Evolutionary conservation across 2,888 invertebrate genomes (phyloP), one percentile per base, ranked within the genome.

Genomic region (Microplitis deprimator): DNA sequence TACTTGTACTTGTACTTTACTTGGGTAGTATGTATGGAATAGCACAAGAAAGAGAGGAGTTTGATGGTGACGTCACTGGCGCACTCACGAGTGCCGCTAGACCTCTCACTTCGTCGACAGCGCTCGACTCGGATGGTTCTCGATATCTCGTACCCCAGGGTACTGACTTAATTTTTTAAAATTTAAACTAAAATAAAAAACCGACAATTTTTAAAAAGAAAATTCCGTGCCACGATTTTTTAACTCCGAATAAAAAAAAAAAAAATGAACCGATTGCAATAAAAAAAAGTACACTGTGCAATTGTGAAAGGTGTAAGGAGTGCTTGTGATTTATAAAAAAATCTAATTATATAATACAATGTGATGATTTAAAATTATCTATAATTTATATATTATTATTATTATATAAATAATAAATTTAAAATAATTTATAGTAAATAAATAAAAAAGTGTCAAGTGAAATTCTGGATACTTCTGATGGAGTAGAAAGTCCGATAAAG

Each of bases 101-200:
- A 81, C 87, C 88, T 87, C 88, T 87, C 87, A 88, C 88, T 88
- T 85, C 82, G 86, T 83, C 85, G 86, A 81, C 85, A 84, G 84
- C 85, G 84, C 84, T 86, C 85, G 87, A 81, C 83, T 81, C 83
- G 85, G 77, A 82, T 85, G 85, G 84, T 85, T 78, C 83, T 84
- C 83, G 82, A 82, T 70, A 81, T 78, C 81, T 77, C 73, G 79
- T 50, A 50, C 75, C 75, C 72, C 68, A 41, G 61, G 41, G 60
- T 69, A 68, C 50, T 69, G 13, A 73, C 71, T 68, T 60, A 7
- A 17, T 16, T 60, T 6, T 69, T 71, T 65, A 29, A 50, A 13
- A 29, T 41, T 50, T 50, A 50, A 8, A 6, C 41, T 50, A 16
- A 68, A 61, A 20, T 20, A 20, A 61, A 6, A 60, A 65, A 59